Percentiles rank a stretch among this genome's conserved stretches.
Conservation (phyloP, 2,888 invertebrate genomes). For the Diploptera punctata region DNA sequence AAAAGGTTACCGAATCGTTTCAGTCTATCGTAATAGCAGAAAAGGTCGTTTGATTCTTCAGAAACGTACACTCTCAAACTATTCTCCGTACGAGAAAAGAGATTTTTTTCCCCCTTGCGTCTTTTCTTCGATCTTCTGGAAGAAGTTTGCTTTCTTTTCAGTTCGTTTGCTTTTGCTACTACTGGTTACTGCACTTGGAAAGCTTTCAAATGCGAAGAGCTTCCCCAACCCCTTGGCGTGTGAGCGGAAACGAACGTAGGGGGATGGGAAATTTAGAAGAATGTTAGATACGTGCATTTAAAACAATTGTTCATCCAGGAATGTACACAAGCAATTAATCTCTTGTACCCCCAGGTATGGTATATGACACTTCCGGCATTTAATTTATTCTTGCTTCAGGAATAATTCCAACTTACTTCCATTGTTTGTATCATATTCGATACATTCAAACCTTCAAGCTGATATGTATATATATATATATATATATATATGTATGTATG, state of each 20-base stretch:
- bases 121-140: conserved; percentile 24
- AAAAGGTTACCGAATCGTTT: conserved; percentile 40
- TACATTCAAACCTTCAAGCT: too few species aligned
- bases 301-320: conserved; percentile 19
- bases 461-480: too few species aligned
- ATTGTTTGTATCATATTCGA: too few species aligned
- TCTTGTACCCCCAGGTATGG: too few species aligned
- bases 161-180: conserved; percentile 32
- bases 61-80: conserved; percentile 8
- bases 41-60: conserved; percentile 34
- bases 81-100: too few species aligned
- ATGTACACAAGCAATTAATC: too few species aligned
- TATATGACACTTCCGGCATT: too few species aligned
- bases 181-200: conserved; percentile 32
- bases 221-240: background rate
- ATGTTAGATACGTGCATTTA: conserved; percentile 22
- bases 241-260: background rate
- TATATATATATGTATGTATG: too few species aligned
- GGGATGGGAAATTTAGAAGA: background rate
- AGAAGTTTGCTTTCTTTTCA: conserved; percentile 33
- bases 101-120: background rate
- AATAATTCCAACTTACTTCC: too few species aligned
- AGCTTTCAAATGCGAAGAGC: conserved; percentile 34
- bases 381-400: too few species aligned
- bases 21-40: conserved; percentile 36